phyloP scores from a whole-genome alignment of 2,797 vertebrate genomes.

The Falco rusticolus region DNA sequence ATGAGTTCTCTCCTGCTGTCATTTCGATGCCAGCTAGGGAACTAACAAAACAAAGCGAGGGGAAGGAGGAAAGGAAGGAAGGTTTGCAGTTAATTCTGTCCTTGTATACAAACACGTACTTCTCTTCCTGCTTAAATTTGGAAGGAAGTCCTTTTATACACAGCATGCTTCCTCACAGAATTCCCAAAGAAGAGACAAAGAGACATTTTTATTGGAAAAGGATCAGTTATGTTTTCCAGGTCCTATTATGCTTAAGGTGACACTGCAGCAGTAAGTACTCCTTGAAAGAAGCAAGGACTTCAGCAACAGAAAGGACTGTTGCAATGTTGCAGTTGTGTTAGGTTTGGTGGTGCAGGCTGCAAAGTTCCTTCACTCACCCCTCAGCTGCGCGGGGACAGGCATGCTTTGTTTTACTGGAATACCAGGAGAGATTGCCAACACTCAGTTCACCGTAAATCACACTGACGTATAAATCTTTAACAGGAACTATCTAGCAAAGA shows the following conservation, averaged over 20 bases:
- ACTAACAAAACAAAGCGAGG: not conserved
- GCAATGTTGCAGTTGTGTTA: not conserved
- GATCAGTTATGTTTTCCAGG: not conserved
- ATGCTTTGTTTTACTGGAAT: not conserved
- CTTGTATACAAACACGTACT: conserved; percentile 1
- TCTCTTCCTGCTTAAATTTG: conserved; percentile 3
- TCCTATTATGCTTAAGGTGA: not conserved
- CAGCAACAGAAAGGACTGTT: not conserved
- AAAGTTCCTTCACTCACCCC: not conserved
- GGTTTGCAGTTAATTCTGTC: not conserved
- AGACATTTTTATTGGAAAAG: not conserved
- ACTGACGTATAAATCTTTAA: not conserved
- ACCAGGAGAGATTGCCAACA: not conserved
- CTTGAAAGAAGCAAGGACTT: not conserved
- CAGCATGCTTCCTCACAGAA: not conserved
- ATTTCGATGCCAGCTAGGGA: not conserved
- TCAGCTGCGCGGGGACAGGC: not conserved
- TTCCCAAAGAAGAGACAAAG: not conserved
- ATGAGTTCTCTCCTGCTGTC: not conserved
- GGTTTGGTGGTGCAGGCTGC: not conserved
- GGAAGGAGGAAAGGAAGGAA: not conserved
- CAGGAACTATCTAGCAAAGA: not conserved
- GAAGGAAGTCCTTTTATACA: conserved; percentile 34
- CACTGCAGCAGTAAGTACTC: not conserved
- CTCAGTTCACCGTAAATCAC: not conserved